phyloP scores from a whole-genome alignment of 2,888 invertebrate species.

The Thymelicus lineola region DNA sequence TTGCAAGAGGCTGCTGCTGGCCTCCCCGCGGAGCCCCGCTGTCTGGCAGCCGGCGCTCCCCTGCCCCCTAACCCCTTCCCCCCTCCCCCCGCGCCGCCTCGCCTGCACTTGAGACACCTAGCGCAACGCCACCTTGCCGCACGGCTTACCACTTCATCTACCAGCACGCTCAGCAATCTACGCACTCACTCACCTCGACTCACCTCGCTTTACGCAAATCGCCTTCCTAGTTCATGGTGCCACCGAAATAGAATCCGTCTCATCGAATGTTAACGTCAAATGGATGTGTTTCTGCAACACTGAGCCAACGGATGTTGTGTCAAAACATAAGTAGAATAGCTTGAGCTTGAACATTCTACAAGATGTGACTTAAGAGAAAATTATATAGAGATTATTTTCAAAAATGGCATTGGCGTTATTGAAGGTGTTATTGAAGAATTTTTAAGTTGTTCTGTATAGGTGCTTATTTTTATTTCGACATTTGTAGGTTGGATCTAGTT shows the following conservation, averaged over 20 bases:
- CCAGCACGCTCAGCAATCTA: slow-evolving; percentile 10
- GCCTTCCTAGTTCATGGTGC: background rate
- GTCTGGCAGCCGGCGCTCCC: slow-evolving; percentile 74
- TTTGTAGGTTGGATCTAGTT: too few species aligned
- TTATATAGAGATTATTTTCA: too few species aligned
- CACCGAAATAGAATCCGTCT: background rate
- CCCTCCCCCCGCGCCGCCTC: slow-evolving; percentile 45
- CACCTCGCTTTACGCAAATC: background rate
- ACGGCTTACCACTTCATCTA: slow-evolving; percentile 70
- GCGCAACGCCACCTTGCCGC: slow-evolving; percentile 73
- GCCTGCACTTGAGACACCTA: slow-evolving; percentile 60
- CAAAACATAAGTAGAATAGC: too few species aligned
- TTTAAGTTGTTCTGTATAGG: too few species aligned
- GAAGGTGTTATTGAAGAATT: too few species aligned
- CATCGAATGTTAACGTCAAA: too few species aligned
- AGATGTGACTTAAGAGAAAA: too few species aligned
- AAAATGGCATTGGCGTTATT: too few species aligned
- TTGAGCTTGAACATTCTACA: too few species aligned
- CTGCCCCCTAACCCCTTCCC: slow-evolving; percentile 49
- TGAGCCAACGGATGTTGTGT: too few species aligned
- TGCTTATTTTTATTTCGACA: too few species aligned
- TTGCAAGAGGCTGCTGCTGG: slow-evolving; percentile 80
- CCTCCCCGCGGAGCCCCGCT: slow-evolving; percentile 85
- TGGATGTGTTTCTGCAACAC: too few species aligned
- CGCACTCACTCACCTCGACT: slow-evolving; percentile 13